Evolutionary conservation across 2,797 vertebrate genomes (phyloP), one percentile per base, ranked within the genome.

Genomic region (Benthosema pterotum): DNA sequence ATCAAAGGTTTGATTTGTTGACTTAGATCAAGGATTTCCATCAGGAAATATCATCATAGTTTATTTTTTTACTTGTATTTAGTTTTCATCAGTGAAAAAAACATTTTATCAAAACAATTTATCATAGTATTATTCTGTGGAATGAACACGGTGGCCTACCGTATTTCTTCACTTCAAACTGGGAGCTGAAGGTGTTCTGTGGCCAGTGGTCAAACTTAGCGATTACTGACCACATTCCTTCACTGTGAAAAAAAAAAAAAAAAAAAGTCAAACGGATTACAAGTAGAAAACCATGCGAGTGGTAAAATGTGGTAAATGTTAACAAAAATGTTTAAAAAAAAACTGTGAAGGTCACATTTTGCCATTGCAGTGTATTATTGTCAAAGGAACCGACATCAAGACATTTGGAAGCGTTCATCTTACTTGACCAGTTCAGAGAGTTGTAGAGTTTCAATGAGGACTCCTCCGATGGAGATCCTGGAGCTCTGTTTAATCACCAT

Each of bases 131-230:
- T 22, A 22, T 22, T 22, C 19, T 22, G 4, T 4, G 19, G 4
- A 22, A 22, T 22, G 2, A 22, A 22, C 19, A 22, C 19, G 2
- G 19, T 38, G 0, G 72, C 88, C 0, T 67, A 93, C 92, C 88
- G 0, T 92, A 91, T 76, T 91, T 92, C 67, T 90, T 92, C 63
- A 93, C 92, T 62, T 90, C 75, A 52, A 93, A 93, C 13, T 74
- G 69, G 42, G 86, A 46, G 57, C 22, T 90, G 69, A 91, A 93
- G 0, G 65, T 82, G 78, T 92, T 92, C 62, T 91, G 85, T 64
- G 79, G 52, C 87, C 75, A 74, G 66, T 90, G 54, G 71, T 91
- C 88, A 18, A 93, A 91, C 69, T 86, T 91, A 9, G 90, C 88
- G 0, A 61, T 82, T 59, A 91, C 42, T 4, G 57, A 79, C 92